Base-by-base conservation (phyloP, 2,113 vertebrate genomes). In the Pagrus major region DNA sequence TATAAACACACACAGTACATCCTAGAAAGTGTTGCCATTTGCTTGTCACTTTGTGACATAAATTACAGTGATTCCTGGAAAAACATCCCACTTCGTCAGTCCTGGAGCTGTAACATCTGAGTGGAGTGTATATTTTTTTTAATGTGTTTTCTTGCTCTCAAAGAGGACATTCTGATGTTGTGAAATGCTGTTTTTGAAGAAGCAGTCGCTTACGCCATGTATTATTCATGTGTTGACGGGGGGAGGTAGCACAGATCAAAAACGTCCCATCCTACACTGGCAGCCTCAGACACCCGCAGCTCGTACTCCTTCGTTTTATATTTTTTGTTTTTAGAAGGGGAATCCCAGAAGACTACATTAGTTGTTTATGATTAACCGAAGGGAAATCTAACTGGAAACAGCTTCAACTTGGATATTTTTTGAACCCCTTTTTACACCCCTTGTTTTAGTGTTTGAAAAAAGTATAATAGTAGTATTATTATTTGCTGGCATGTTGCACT, bases 241-340 rank as follows among this genome's bases (percentile, higher is more conserved):
- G 55, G 58, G 64, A 55, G 61, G 71, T 49, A 60, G 65, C 65
- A 12, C 75, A 80, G 80, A 84, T 90, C 75, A 86, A 81, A 88
- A 54, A 47, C 25, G 4, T 69, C 55, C 44, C 61, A 56, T 61
- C 73, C 3, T 44, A 71, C 61, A 18, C 61, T 61, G 69, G 77
- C 56, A 81, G 63, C 65, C 46, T 61, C 69, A 73, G 58, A 83
- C 51, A 29, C 44, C 12, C 21, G 12, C 46, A 37, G 44, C 63
- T 47, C 1, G 18, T 23, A 23, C 31, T 29, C 18, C 12, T 47
- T 47, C 16, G 18, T 65, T 81, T 74, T 78, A n/a, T 44, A 3
- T 16, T 44, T 73, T 76, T 42, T 44, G 25, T 51, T 52, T 80
- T 76, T 71, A 20, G 35, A 25, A 12, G 15, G 47, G 63, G 75